Percentiles rank a stretch among this genome's conserved stretches.
Evolutionary conservation across 2,113 vertebrate species (phyloP).

Genomic region (Hoplias malabaricus): DNA sequence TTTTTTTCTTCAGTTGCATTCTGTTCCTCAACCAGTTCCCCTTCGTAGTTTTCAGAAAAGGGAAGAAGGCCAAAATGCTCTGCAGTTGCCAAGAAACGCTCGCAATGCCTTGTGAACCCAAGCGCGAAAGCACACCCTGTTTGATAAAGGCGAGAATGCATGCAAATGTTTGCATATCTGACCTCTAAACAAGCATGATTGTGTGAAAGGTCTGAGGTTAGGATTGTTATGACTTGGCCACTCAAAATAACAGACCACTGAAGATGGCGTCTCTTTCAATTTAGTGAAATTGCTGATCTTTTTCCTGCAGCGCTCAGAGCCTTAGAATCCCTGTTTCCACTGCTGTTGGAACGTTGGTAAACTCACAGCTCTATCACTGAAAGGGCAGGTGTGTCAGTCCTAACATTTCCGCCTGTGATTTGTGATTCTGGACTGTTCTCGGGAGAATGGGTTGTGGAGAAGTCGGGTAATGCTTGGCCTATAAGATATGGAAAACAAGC

Average conservation of each 20-base stretch:
- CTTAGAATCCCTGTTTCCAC: neutral
- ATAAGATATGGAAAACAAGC: slow-evolving; percentile 1
- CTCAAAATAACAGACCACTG: slow-evolving; percentile 25
- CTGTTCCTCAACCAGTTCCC: slow-evolving; percentile 14
- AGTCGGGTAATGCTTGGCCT: neutral
- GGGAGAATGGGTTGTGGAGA: neutral
- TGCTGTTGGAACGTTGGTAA: neutral
- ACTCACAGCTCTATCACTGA: neutral
- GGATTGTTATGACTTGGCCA: slow-evolving; percentile 2
- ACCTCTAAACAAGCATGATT: slow-evolving; percentile 56
- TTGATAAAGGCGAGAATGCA: slow-evolving; percentile 50
- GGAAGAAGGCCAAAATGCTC: neutral
- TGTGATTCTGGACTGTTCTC: neutral
- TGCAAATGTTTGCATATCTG: slow-evolving; percentile 55
- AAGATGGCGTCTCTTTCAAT: slow-evolving; percentile 9
- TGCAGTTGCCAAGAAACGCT: slow-evolving; percentile 51
- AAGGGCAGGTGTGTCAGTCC: neutral
- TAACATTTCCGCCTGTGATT: neutral
- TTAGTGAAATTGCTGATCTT: neutral
- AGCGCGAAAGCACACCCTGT: slow-evolving; percentile 42
- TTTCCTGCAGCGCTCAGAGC: neutral
- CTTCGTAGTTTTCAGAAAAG: slow-evolving; percentile 35
- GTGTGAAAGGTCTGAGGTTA: slow-evolving; percentile 40
- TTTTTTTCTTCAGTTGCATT: slow-evolving; percentile 28
- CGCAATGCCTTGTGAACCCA: slow-evolving; percentile 36